These are phyloP conservation scores for Xestia xanthographa DNA, from an alignment of 2,888 invertebrate genomes.

Conservation along the genomic window DNA sequence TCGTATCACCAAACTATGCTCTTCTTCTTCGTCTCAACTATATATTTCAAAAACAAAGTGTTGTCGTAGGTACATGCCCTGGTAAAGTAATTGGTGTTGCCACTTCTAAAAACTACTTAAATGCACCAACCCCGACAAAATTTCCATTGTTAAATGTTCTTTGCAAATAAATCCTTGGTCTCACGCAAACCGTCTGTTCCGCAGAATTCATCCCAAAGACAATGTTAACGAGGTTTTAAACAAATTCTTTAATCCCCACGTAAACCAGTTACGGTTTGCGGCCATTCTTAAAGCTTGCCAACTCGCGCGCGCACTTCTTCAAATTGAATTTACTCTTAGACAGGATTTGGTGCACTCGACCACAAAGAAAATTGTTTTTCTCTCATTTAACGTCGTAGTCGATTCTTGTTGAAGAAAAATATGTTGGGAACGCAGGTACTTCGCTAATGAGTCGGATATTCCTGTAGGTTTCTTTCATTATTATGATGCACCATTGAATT, in stretches of 20 bases:
- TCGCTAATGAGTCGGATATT: conserved; percentile 8
- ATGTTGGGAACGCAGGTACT: background rate
- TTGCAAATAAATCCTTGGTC: background rate
- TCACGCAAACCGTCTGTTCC: background rate
- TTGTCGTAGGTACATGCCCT: background rate
- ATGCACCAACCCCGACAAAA: background rate
- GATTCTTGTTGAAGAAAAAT: conserved; percentile 30
- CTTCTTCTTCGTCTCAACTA: background rate
- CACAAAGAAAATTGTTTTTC: conserved; percentile 68
- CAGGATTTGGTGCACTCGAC: conserved; percentile 68
- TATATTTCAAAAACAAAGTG: background rate
- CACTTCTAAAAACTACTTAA: background rate
- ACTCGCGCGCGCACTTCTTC: conserved; percentile 70
- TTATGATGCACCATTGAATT: background rate
- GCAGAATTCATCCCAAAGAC: conserved; percentile 24
- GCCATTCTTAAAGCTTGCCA: conserved; percentile 68
- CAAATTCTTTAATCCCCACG: conserved; percentile 58
- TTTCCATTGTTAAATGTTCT: background rate
- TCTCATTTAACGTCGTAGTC: conserved; percentile 47
- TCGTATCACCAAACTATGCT: background rate
- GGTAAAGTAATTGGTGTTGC: background rate
- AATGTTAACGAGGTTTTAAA: conserved; percentile 59
- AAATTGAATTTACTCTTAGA: conserved; percentile 77
- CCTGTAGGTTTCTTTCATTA: background rate
- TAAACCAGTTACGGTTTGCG: conserved; percentile 71